Percentiles rank a stretch among this genome's conserved stretches.
Conservation (phyloP, 1,140 invertebrate species). For the Atta texana region DNA sequence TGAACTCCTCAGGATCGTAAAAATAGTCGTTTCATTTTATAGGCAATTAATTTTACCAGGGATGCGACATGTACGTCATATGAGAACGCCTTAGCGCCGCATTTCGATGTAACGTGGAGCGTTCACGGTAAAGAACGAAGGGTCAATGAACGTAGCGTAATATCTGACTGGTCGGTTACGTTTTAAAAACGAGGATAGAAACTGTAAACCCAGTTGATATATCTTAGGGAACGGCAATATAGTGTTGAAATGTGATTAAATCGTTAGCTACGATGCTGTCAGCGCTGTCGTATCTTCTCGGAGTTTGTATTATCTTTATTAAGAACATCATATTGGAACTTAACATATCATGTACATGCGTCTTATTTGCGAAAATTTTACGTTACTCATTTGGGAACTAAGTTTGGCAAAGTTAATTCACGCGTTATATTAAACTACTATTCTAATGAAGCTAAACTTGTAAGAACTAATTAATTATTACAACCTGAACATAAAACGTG, state of each 20-base stretch:
- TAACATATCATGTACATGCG: background rate
- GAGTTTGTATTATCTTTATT: slow-evolving; percentile 5
- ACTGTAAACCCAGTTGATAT: slow-evolving; percentile 19
- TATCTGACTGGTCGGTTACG: background rate
- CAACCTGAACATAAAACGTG: background rate
- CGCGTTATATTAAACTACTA: background rate
- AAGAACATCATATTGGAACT: background rate
- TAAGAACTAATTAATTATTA: background rate
- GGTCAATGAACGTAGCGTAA: slow-evolving; percentile 6
- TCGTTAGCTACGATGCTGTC: background rate
- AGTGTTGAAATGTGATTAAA: slow-evolving; percentile 31
- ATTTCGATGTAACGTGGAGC: slow-evolving; percentile 21
- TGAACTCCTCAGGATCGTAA: slow-evolving; percentile 75
- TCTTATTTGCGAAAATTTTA: background rate
- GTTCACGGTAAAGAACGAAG: slow-evolving; percentile 8
- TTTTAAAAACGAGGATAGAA: slow-evolving; percentile 20
- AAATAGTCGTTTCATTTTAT: slow-evolving; percentile 81
- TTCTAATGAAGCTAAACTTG: slow-evolving; percentile 7
- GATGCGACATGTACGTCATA: slow-evolving; percentile 67
- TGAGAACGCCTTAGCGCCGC: slow-evolving; percentile 18
- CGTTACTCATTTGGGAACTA: background rate
- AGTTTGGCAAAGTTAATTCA: slow-evolving; percentile 14
- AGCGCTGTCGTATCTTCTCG: background rate
- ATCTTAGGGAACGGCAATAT: slow-evolving; percentile 8
- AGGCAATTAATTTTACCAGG: slow-evolving; percentile 80